Evolutionary conservation across 2,113 vertebrate genomes (phyloP).

Genomic region (Cervus canadensis): DNA sequence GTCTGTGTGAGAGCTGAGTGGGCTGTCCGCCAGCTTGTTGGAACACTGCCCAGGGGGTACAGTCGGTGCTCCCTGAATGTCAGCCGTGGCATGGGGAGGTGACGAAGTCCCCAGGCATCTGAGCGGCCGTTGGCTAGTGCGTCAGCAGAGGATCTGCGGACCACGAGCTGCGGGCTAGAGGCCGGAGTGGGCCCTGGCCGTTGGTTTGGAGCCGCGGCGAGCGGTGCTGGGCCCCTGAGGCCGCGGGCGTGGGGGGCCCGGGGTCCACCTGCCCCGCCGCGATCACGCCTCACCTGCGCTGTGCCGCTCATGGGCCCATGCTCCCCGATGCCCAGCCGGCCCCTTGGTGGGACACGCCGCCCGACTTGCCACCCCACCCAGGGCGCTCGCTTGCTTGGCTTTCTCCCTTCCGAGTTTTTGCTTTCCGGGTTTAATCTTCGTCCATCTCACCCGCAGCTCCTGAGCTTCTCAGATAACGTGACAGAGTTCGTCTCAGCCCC

Average conservation of each 20-base stretch:
- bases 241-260: rapidly evolving
- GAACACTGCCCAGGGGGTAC: neutral
- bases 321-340: neutral
- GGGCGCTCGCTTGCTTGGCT: neutral
- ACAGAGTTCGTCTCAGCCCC: neutral
- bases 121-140: neutral
- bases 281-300: rapidly evolving
- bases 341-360: neutral
- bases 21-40: neutral
- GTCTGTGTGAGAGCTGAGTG: neutral
- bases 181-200: neutral
- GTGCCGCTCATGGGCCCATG: neutral
- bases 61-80: neutral
- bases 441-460: neutral
- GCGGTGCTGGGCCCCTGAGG: neutral
- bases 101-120: neutral
- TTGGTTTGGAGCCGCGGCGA: neutral
- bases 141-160: neutral
- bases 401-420: neutral
- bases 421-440: neutral
- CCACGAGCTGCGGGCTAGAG: neutral
- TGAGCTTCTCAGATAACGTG: neutral
- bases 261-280: neutral
- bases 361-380: too few species aligned
- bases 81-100: neutral